Evolutionary conservation across 2,888 invertebrate genomes (phyloP).

Genomic region (Erynnis tages): DNA sequence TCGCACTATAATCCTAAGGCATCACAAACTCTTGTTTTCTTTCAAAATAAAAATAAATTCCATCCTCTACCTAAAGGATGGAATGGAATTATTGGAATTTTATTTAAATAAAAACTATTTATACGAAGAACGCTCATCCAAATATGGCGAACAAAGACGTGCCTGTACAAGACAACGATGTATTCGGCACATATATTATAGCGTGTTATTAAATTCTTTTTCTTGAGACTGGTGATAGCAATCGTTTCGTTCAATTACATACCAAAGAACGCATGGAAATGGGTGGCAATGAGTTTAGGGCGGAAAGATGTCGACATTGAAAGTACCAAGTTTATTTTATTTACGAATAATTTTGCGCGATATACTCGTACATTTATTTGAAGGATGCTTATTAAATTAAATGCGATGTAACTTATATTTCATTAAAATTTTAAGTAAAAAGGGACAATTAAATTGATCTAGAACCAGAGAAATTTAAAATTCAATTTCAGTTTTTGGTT

Average conservation of each 20-base stretch:
- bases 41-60: too few species aligned
- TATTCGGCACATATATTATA: conserved; percentile 31
- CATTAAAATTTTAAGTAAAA: too few species aligned
- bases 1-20: too few species aligned
- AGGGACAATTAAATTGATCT: too few species aligned
- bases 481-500: too few species aligned
- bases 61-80: not conserved
- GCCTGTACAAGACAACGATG: conserved; percentile 3
- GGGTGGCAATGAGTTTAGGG: conserved; percentile 66
- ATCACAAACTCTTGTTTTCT: too few species aligned
- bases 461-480: too few species aligned
- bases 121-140: not conserved
- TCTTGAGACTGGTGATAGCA: conserved; percentile 64
- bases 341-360: conserved; percentile 50
- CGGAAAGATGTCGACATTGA: conserved; percentile 58
- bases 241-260: conserved; percentile 76
- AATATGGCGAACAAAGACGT: conserved; percentile 12
- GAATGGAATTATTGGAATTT: conserved; percentile 7
- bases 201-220: conserved; percentile 77
- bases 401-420: too few species aligned
- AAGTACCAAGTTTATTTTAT: conserved; percentile 65
- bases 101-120: conserved; percentile 22
- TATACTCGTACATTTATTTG: conserved; percentile 18
- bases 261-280: conserved; percentile 68
- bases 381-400: not conserved